Evolutionary conservation across 2,888 invertebrate species (phyloP), one percentile per base, ranked within the genome.

Genomic region (Lutraria lutraria): DNA sequence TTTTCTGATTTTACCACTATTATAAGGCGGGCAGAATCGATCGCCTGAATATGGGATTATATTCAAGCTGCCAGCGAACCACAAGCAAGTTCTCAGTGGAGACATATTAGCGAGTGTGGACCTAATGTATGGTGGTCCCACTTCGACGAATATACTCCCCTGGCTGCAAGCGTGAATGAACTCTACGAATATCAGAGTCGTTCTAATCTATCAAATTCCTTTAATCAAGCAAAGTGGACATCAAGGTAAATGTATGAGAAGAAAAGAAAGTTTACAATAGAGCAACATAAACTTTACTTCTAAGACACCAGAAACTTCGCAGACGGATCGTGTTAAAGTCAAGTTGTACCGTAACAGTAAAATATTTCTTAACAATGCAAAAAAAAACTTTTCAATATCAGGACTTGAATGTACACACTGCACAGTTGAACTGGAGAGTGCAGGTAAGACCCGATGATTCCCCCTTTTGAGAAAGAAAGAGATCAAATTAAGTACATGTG

Each of bases 1-100:
- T 89, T 84, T 89, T 88, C 89, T 86, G 90, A 90, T 87, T 90
- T 87, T 87, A 87, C 89, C 87, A 87, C 89, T 85, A 87, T 89
- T 87, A 90, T 90, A 82, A 56, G 76, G 85, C 85, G 85, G 85
- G 85, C 60, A 80, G 85, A 80, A 79, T 80, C 79, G 56, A 60
- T 34, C n/a, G 79, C 0, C 21, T 19, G 25, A 29, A 13, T 34
- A 76, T 29, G 54, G 85, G 60, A 85, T 80, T 56, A 76, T 34
- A 85, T 34, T 31, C 56, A 12, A 25, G n/a, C 25, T 53, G 34
- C 12, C 53, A 72, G 80, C 85, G 80, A 85, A 85, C 85, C 85
- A 76, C 79, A 60, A n/a, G 81, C 52, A 15, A 68, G 76, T 15
- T 34, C 76, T 76, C 76, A 0, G 34, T 19, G 19, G 29, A 19